Percentiles rank a stretch among this genome's conserved stretches.
These are phyloP conservation scores for Sylvilagus floridanus DNA, from an alignment of 2,797 vertebrate species.

Conservation along the genomic window DNA sequence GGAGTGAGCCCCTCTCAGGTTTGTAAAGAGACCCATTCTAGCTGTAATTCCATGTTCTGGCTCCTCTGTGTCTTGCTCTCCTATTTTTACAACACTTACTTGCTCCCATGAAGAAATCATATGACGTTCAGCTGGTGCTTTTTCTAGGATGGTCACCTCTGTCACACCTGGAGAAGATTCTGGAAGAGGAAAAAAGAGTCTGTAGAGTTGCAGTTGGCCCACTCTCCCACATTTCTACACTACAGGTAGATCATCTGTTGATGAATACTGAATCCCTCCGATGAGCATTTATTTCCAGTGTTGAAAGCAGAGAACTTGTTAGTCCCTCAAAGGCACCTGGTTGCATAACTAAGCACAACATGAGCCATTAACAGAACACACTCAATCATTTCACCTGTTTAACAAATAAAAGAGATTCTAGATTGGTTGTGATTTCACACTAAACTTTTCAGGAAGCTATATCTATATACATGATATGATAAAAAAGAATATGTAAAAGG, in stretches of 20 bases:
- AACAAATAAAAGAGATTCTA: conserved; percentile 24
- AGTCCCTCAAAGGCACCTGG: background rate
- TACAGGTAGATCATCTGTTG: background rate
- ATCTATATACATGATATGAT: background rate
- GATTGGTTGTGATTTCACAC: background rate
- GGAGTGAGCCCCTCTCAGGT: no score
- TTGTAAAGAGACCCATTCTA: no score
- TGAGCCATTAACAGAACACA: background rate
- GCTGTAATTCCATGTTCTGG: no score
- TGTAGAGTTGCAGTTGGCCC: background rate
- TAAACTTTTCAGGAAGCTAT: background rate
- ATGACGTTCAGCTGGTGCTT: conserved; percentile 94
- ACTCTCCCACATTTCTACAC: background rate
- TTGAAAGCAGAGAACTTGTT: conserved; percentile 15
- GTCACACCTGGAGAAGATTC: conserved; percentile 95
- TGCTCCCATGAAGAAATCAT: conserved; percentile 96
- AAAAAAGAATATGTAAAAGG: conserved; percentile 15
- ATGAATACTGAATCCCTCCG: background rate
- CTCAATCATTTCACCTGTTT: background rate
- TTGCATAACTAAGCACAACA: background rate
- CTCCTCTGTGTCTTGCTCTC: no score
- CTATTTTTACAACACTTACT: conserved; percentile 85
- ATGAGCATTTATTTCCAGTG: background rate
- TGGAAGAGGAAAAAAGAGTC: conserved; percentile 79
- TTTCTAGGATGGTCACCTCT: conserved; percentile 94